Conservation (phyloP, 2,113 vertebrate species). For the Oryctolagus cuniculus region mOryCun1.1 NC_091450.1:43948501-43949000, state of each 20-base stretch:
- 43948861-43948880: constrained; percentile 79
- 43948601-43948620: neutral
- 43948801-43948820: constrained; percentile 74
- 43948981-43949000: constrained; percentile 79
- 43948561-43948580: constrained; percentile 15
- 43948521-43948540: neutral
- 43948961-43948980: constrained; percentile 81
- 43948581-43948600: neutral
- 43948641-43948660: neutral
- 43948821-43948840: constrained; percentile 82
- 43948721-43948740: neutral
- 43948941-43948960: constrained; percentile 75
- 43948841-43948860: constrained; percentile 84
- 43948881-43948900: constrained; percentile 79
- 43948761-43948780: constrained; percentile 24
- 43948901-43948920: constrained; percentile 69
- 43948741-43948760: constrained; percentile 62
- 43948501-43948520: neutral
- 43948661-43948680: neutral
- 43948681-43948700: neutral
- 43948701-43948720: accelerated
- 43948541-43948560: neutral
- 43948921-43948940: constrained; percentile 82
- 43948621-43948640: neutral
- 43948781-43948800: constrained; percentile 67